Conservation (phyloP, 2,797 vertebrate genomes). For the Alosa sapidissima region DNA sequence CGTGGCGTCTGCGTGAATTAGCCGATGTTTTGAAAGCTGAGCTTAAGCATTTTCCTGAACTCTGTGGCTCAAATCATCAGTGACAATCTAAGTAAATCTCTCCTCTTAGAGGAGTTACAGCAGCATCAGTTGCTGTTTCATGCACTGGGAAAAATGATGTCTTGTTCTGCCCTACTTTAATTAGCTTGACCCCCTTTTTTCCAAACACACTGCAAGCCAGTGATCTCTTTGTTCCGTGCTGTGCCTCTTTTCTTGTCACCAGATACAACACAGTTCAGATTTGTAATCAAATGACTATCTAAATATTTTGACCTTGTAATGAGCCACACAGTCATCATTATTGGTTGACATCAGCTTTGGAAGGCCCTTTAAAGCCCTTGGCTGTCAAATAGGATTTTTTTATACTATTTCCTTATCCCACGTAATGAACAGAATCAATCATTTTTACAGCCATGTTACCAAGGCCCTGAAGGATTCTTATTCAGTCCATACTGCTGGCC, state of each 20-base stretch:
- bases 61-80: conserved; percentile 46
- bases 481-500: background rate
- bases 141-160: background rate
- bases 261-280: conserved; percentile 52
- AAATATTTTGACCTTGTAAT: conserved; percentile 63
- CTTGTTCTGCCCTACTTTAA: conserved; percentile 25
- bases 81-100: conserved; percentile 48
- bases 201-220: conserved; percentile 11
- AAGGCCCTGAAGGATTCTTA: background rate
- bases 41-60: conserved; percentile 55
- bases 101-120: conserved; percentile 19
- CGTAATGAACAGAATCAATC: conserved; percentile 65
- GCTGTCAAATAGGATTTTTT: conserved; percentile 58
- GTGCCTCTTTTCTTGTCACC: conserved; percentile 54
- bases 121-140: background rate
- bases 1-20: conserved; percentile 52
- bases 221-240: background rate
- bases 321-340: conserved; percentile 61
- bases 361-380: conserved; percentile 45
- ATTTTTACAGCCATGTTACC: conserved; percentile 60
- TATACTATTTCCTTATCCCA: conserved; percentile 57
- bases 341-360: conserved; percentile 59
- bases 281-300: conserved; percentile 60
- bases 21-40: conserved; percentile 61
- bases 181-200: conserved; percentile 32